A percentile compares a stretch with the other conserved stretches of the same genome.
These are phyloP conservation scores for Aplysia californica DNA, from an alignment of 1,140 invertebrate species.

Conservation along the genomic window DNA sequence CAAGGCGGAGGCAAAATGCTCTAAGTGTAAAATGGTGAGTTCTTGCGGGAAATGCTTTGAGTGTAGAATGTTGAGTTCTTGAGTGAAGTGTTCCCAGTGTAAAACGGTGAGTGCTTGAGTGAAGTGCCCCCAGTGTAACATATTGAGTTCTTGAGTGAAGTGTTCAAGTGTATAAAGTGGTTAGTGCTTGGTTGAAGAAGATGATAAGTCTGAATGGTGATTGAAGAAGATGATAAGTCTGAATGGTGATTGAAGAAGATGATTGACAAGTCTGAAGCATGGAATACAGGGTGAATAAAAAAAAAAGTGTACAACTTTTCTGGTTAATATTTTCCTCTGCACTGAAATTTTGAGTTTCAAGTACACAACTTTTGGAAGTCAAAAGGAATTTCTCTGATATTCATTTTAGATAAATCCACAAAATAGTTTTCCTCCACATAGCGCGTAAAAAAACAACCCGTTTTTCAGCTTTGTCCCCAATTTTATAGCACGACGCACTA, in stretches of 20 bases:
- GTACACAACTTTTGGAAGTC: too few species aligned
- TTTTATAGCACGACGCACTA: too few species aligned
- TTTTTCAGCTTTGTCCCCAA: too few species aligned
- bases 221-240: background rate
- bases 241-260: background rate
- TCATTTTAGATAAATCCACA: too few species aligned
- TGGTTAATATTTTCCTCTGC: too few species aligned
- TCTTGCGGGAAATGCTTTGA: background rate
- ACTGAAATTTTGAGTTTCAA: too few species aligned
- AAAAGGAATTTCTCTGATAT: too few species aligned
- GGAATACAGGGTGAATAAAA: too few species aligned
- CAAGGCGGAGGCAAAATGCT: slow-evolving; percentile 90
- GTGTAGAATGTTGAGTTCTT: background rate
- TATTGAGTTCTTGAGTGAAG: background rate
- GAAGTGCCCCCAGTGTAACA: background rate
- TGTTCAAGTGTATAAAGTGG: background rate
- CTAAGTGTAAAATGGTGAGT: slow-evolving; percentile 85
- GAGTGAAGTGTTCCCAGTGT: background rate
- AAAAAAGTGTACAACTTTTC: too few species aligned
- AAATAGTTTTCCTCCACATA: too few species aligned
- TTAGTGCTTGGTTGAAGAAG: background rate
- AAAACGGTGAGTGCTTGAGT: background rate
- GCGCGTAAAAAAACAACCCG: too few species aligned
- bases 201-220: background rate
- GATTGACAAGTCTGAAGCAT: too few species aligned